Base-by-base conservation (phyloP, 2,888 invertebrate species). In the Ochropleura plecta region DNA sequence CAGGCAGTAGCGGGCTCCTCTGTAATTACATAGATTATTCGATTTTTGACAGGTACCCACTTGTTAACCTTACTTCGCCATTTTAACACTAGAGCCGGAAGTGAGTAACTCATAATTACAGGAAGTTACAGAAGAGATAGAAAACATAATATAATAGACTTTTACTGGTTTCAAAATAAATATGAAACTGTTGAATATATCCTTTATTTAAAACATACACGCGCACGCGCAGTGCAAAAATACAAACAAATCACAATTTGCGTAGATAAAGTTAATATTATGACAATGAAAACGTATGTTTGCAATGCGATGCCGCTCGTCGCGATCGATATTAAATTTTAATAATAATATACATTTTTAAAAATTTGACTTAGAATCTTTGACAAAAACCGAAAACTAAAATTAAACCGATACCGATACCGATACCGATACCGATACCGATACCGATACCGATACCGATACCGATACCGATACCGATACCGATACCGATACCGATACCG, bases 201-300 rank as follows among this genome's bases (percentile, higher is more conserved):
- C 48, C 6, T 74, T 76, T 74, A 73, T 64, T 76, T 48, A 10
- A 20, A 75, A 48, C 18, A n/a, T 40, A 53, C n/a, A n/a, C n/a
- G n/a, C 30, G 30, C 57, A 49, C 14, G 18, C 6, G 9, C 30
- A 73, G 16, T 44, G 16, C 16, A 30, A 60, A 49, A 51, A 74
- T 40, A 75, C 46, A 53, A 14, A 10, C 18, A 59, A 73, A 44
- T 73, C 49, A 51, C 49, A 73, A 30, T 9, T 44, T 10, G 4
- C n/a, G 20, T 48, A 18, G 8, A 49, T 18, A 0, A 18, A 18
- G 42, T 30, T 57, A 20, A 0, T 49, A 20, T 20, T 9, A 44
- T 9, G n/a, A 62, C 12, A 42, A 66, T n/a, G 8, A 66, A 40
- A 16, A 59, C 30, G 30, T 14, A 30, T 16, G 30, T 30, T 57